Percentiles rank a stretch among this genome's conserved stretches.
Conservation (phyloP, 2,888 invertebrate species). For the Drosophila neonasuta region DNA sequence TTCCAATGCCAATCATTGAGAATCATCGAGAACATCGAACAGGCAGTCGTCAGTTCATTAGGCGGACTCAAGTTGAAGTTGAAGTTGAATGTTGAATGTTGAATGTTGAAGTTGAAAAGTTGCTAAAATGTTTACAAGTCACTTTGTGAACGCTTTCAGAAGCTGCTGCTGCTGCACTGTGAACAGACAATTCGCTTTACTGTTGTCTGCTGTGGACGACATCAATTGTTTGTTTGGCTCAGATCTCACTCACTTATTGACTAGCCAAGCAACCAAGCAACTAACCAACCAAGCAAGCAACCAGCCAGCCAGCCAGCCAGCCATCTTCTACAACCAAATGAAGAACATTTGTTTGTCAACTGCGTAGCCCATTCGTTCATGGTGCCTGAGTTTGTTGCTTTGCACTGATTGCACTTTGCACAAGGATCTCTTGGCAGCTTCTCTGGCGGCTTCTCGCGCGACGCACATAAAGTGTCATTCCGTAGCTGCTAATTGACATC, state of each 20-base stretch:
- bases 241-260: conserved; percentile 51
- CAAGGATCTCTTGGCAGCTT: conserved; percentile 48
- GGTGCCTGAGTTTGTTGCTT: conserved; percentile 71
- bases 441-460: conserved; percentile 60
- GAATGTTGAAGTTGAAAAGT: conserved; percentile 72
- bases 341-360: conserved; percentile 70
- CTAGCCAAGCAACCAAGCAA: conserved; percentile 22
- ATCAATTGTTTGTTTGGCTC: conserved; percentile 74
- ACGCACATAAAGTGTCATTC: conserved; percentile 82
- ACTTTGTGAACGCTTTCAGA: conserved; percentile 69
- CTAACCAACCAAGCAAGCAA: conserved; percentile 23
- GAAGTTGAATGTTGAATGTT: conserved; percentile 42
- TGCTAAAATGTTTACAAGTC: conserved; percentile 78
- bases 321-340: conserved; percentile 3
- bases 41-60: conserved; percentile 77
- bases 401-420: conserved; percentile 80
- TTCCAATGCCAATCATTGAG: conserved; percentile 64
- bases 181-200: conserved; percentile 66
- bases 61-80: conserved; percentile 51
- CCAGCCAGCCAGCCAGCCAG: conserved; percentile 30
- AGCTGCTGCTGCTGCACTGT: conserved; percentile 31
- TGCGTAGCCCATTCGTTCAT: conserved; percentile 69
- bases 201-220: conserved; percentile 67
- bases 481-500: conserved; percentile 82
- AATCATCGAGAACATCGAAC: conserved; percentile 14